Percentiles rank a stretch among this genome's conserved stretches.
These are phyloP conservation scores for Momotus momota DNA, from an alignment of 2,797 vertebrate species.

Conservation along the genomic window DNA sequence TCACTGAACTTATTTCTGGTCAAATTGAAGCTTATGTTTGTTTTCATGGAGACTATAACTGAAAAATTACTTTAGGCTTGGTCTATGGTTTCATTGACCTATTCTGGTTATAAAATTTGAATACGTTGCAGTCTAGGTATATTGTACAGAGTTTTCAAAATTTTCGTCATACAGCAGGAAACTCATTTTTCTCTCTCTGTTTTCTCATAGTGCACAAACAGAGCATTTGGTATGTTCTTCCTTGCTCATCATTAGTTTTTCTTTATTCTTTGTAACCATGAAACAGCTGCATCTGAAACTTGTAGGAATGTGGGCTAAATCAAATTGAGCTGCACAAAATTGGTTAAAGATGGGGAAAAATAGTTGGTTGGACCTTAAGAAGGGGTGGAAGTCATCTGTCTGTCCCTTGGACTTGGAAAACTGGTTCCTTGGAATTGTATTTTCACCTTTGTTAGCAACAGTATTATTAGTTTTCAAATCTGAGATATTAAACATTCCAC, in stretches of 20 bases:
- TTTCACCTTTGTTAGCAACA: not conserved
- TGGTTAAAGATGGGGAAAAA: not conserved
- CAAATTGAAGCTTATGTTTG: not conserved
- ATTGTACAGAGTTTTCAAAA: accelerated
- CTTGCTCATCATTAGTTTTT: not conserved
- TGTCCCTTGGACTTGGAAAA: not conserved
- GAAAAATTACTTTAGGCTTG: not conserved
- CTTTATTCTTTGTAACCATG: not conserved
- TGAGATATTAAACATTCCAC: not conserved
- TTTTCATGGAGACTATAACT: not conserved
- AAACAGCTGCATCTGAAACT: not conserved
- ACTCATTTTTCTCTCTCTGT: not conserved
- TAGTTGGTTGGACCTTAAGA: not conserved
- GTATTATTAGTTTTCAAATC: not conserved
- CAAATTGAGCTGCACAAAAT: not conserved
- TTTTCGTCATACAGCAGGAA: not conserved
- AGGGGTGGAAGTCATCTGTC: not conserved
- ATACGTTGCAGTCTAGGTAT: not conserved
- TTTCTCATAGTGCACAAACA: not conserved
- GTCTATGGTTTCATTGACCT: not conserved
- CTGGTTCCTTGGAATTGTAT: not conserved
- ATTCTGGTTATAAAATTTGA: not conserved
- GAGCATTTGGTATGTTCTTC: not conserved
- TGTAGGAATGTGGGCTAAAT: not conserved
- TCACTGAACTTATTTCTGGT: not conserved